phyloP scores from a whole-genome alignment of 2,797 vertebrate species.

The Melanotaenia nigrans region DNA sequence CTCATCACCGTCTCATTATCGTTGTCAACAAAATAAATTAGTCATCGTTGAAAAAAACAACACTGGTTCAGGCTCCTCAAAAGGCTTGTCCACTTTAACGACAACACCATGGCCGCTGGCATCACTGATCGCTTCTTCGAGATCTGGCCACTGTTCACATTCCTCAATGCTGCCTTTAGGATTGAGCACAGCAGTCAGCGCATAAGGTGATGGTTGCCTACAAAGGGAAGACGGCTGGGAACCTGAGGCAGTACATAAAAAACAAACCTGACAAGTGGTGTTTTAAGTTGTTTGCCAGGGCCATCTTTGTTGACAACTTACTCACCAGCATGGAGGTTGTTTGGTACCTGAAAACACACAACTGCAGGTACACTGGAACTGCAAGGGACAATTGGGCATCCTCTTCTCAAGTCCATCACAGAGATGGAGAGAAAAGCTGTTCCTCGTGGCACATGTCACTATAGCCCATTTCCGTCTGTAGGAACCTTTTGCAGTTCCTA shows the following conservation, averaged over 20 bases:
- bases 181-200: slow-evolving; percentile 3
- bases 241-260: slow-evolving; percentile 19
- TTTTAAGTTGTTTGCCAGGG: slow-evolving; percentile 26
- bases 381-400: neutral
- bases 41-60: too few relatives aligned
- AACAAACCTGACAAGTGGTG: slow-evolving; percentile 22
- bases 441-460: neutral
- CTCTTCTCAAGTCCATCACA: slow-evolving; percentile 22
- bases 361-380: neutral
- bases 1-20: too few relatives aligned
- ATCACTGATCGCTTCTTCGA: slow-evolving; percentile 9
- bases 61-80: slow-evolving; percentile 21
- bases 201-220: slow-evolving; percentile 4
- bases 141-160: slow-evolving; percentile 15
- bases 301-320: slow-evolving; percentile 21
- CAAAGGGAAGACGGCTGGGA: slow-evolving; percentile 28
- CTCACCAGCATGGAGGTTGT: slow-evolving; percentile 10
- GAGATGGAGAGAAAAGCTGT: slow-evolving; percentile 23
- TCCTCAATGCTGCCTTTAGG: slow-evolving; percentile 11
- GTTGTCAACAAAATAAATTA: too few relatives aligned
- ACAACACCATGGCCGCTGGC: slow-evolving; percentile 5
- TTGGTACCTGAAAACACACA: neutral
- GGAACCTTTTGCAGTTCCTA: too few relatives aligned
- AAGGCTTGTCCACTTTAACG: slow-evolving; percentile 6
- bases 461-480: neutral